phyloP scores from a whole-genome alignment of 2,113 vertebrate genomes.

The Pelecanoides urinatrix region DNA sequence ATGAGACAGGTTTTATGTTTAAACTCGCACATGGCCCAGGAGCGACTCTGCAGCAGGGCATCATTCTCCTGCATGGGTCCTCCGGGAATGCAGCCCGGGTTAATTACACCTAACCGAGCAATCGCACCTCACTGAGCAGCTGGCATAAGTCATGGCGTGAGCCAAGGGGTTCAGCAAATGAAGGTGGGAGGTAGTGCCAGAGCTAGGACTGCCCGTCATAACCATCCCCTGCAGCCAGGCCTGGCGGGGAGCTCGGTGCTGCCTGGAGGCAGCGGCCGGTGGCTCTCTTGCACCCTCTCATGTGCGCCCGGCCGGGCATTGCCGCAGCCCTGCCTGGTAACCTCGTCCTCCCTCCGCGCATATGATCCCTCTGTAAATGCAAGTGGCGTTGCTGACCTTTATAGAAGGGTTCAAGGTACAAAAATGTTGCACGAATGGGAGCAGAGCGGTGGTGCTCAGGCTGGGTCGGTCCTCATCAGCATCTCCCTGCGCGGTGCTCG shows the following conservation, averaged over 20 bases:
- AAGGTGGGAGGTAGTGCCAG: neutral
- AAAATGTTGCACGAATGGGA: neutral
- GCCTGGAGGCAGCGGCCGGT: rapidly evolving
- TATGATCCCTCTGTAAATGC: neutral
- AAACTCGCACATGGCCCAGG: constrained; percentile 57
- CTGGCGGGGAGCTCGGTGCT: neutral
- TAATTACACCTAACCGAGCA: constrained; percentile 56
- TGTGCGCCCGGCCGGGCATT: rapidly evolving
- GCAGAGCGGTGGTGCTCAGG: neutral
- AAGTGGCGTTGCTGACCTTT: neutral
- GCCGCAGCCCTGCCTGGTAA: neutral
- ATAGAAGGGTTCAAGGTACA: neutral
- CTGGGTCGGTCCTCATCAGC: neutral
- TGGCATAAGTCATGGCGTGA: neutral
- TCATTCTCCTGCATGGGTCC: constrained; percentile 37
- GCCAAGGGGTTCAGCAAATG: neutral
- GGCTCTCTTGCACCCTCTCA: neutral
- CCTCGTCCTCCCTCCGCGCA: neutral
- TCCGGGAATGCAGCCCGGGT: neutral
- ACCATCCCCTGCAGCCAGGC: neutral
- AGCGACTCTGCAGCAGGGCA: constrained; percentile 42
- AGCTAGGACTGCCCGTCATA: neutral
- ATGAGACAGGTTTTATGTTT: constrained; percentile 62
- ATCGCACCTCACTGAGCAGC: neutral
- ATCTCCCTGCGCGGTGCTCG: neutral